Evolutionary conservation across 1,140 invertebrate species (phyloP).

Genomic region (Caenorhabditis inopinata): DNA sequence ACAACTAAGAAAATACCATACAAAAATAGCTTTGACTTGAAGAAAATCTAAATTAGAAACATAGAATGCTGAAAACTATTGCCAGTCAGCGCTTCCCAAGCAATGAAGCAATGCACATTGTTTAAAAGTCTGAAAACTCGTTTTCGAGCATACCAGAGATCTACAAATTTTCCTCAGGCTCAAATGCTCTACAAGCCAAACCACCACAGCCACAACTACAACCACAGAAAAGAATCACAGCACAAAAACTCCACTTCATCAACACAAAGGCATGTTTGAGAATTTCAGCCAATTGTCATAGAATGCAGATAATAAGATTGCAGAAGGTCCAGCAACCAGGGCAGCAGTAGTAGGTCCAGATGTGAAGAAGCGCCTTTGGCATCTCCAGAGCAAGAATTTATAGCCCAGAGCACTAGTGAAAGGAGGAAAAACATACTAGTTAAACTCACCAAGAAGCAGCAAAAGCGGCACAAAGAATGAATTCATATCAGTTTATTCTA

Average conservation of each 20-base stretch:
- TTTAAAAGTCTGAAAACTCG: no score
- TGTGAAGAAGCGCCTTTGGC: conserved; percentile 35
- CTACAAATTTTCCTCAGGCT: conserved; percentile 1
- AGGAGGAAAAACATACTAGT: background rate
- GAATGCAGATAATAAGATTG: background rate
- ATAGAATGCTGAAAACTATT: no score
- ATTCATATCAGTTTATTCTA: background rate
- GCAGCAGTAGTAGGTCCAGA: background rate
- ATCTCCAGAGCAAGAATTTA: conserved; percentile 39
- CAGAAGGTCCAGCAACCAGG: background rate
- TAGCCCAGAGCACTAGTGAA: no score
- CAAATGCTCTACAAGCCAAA: conserved; percentile 40
- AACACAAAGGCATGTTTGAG: background rate
- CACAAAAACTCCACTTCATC: conserved; percentile 7
- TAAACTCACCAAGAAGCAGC: background rate
- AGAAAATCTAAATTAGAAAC: no score
- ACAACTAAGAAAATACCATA: no score
- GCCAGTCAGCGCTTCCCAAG: no score
- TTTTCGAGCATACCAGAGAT: no score
- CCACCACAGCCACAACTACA: background rate
- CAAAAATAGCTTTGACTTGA: no score
- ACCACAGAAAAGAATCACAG: background rate
- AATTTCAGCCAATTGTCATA: no score
- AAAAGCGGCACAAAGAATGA: background rate
- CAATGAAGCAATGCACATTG: no score